Evolutionary conservation across 2,797 vertebrate genomes (phyloP), one percentile per base, ranked within the genome.

Genomic region (Acipenser ruthenus): DNA sequence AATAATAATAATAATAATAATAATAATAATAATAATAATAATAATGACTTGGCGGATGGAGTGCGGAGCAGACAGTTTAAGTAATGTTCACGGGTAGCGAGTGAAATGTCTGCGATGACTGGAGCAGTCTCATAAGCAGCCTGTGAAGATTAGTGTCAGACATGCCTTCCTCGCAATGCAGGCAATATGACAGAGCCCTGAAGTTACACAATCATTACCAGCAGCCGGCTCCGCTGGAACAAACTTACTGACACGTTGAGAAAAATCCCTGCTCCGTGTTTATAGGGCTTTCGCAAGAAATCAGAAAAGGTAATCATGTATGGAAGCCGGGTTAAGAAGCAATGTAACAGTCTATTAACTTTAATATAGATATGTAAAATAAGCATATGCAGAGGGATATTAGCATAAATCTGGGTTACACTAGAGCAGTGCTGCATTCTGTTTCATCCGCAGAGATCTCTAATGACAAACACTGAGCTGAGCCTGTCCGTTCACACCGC

Each of bases 311-410:
- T 98, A 99, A 99, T 98, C 95, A 96, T 95, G 95, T 96, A 95
- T 97, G 91, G 93, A 97, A 92, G 87, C 88, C 90, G 90, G 96
- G 96, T 99, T 99, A 99, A 98, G 93, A 98, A 97, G 94, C 93
- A 97, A 98, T 99, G 96, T 98, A 97, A 99, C 96, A 98, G 94
- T 93, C 95, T 96, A 99, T 99, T 99, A 98, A 96, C 93, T 96
- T 98, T 98, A 95, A 99, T 99, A 96, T 95, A 97, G 93, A 97
- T 97, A 95, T 95, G 94, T 93, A 89, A 91, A 95, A 94, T 95
- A 97, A 98, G 94, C 96, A 98, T 97, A 97, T 99, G 96, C 93
- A 90, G 89, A 84, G 85, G 79, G 79, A 92, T 91, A 98, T 99
- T 97, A 97, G 93, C 93, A 96, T 98, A 97, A 95, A 98, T 97